phyloP scores from a whole-genome alignment of 2,888 invertebrate genomes.

The Dascillus cervinus region DNA sequence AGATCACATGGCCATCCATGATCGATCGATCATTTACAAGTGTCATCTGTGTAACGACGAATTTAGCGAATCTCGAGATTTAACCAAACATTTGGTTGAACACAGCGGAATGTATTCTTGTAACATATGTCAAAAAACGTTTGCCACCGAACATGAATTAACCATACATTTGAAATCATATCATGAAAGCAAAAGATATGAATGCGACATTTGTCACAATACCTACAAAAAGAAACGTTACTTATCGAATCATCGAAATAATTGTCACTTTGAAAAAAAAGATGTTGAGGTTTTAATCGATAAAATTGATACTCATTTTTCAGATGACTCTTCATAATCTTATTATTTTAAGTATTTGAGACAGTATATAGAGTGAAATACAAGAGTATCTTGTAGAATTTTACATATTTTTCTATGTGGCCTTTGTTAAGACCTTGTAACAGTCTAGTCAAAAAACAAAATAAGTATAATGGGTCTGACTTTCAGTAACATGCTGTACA shows the following conservation, averaged over 20 bases:
- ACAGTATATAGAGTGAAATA: no score
- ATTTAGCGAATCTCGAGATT: constrained; percentile 17
- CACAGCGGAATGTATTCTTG: constrained; percentile 19
- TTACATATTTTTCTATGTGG: no score
- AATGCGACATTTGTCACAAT: constrained; percentile 15
- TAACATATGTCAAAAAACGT: constrained; percentile 13
- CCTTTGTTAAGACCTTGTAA: no score
- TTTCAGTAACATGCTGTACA: no score
- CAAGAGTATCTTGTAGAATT: no score
- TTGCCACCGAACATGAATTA: constrained; percentile 16
- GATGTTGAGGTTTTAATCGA: constrained; percentile 6
- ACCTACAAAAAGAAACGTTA: constrained; percentile 16
- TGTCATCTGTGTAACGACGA: constrained; percentile 19
- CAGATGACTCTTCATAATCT: background rate
- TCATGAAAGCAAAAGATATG: constrained; percentile 9
- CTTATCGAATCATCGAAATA: constrained; percentile 13
- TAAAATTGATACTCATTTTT: constrained; percentile 7
- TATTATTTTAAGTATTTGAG: no score
- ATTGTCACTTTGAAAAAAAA: constrained; percentile 8
- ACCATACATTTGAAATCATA: constrained; percentile 12
- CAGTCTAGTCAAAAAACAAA: no score
- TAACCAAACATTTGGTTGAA: constrained; percentile 18
- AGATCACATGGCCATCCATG: constrained; percentile 17
- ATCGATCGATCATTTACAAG: constrained; percentile 16
- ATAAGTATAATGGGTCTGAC: no score